Conservation (phyloP, 92 coral and sea anemone species). For the Siderastrea siderea region DNA sequence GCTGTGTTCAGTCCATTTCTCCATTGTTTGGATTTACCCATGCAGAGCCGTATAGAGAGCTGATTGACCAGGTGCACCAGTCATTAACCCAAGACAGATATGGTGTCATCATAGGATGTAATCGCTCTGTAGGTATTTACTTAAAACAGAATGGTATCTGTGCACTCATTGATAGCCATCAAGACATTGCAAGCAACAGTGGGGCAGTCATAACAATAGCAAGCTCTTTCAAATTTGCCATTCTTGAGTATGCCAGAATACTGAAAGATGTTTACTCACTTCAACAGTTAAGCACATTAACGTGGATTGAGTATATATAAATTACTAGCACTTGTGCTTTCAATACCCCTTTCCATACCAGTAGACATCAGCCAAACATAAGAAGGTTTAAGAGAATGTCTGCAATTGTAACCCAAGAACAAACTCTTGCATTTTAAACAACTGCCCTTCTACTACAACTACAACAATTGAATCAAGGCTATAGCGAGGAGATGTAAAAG, state of each 20-base stretch:
- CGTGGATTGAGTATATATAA: conserved; percentile 16
- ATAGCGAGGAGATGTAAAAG: too few relatives aligned
- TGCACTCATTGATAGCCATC: conserved; percentile 52
- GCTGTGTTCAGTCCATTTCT: conserved; percentile 9
- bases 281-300: conserved; percentile 13
- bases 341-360: too few relatives aligned
- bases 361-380: too few relatives aligned
- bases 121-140: conserved; percentile 33
- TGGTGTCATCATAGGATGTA: conserved; percentile 43
- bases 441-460: too few relatives aligned
- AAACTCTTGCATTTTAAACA: too few relatives aligned
- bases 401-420: too few relatives aligned
- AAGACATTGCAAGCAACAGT: conserved; percentile 20
- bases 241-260: conserved; percentile 2
- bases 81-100: conserved; percentile 10
- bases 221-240: neutral
- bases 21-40: conserved; percentile 32
- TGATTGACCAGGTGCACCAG: conserved; percentile 2
- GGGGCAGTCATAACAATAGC: conserved; percentile 48
- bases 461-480: too few relatives aligned
- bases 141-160: conserved; percentile 9
- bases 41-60: conserved; percentile 25
- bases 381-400: too few relatives aligned
- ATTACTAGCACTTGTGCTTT: neutral
- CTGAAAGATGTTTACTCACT: neutral